A percentile compares a stretch with the other conserved stretches of the same genome.
phyloP scores from a whole-genome alignment of 2,113 vertebrate species.

The Clarias batrachus region DNA sequence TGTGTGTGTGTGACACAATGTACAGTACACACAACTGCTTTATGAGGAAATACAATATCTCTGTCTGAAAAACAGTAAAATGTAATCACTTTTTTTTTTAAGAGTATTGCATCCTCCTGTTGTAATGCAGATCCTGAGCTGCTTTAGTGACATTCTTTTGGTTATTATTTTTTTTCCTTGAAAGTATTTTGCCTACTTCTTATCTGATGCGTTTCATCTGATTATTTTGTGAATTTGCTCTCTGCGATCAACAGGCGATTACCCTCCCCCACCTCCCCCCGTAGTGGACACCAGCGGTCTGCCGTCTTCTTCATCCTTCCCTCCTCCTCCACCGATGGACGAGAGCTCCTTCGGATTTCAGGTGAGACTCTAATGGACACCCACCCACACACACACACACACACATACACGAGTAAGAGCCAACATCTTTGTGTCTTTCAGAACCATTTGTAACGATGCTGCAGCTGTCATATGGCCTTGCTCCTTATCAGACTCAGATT shows the following conservation, averaged over 20 bases:
- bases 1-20: slow-evolving; percentile 32
- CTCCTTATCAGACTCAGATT: slow-evolving; percentile 28
- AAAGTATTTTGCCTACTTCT: slow-evolving; percentile 6
- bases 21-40: neutral
- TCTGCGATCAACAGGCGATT: slow-evolving; percentile 68
- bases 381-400: neutral
- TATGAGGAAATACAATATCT: neutral
- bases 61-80: slow-evolving; percentile 15
- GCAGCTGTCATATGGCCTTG: slow-evolving; percentile 3
- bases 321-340: slow-evolving; percentile 67
- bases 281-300: slow-evolving; percentile 68
- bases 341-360: slow-evolving; percentile 65
- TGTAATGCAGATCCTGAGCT: slow-evolving; percentile 11
- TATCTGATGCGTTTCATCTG: neutral
- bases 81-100: neutral
- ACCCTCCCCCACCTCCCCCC: slow-evolving; percentile 79
- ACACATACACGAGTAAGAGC: too few species aligned
- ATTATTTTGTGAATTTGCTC: neutral
- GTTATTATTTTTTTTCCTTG: neutral
- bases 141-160: slow-evolving; percentile 10
- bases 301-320: slow-evolving; percentile 68
- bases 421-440: neutral
- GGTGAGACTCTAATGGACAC: slow-evolving; percentile 60
- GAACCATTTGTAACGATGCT: slow-evolving; percentile 4
- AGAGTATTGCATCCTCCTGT: neutral